Percentiles rank a stretch among this genome's conserved stretches.
Evolutionary conservation across 2,113 vertebrate species (phyloP).

Genomic region (Centropus bengalensis): DNA sequence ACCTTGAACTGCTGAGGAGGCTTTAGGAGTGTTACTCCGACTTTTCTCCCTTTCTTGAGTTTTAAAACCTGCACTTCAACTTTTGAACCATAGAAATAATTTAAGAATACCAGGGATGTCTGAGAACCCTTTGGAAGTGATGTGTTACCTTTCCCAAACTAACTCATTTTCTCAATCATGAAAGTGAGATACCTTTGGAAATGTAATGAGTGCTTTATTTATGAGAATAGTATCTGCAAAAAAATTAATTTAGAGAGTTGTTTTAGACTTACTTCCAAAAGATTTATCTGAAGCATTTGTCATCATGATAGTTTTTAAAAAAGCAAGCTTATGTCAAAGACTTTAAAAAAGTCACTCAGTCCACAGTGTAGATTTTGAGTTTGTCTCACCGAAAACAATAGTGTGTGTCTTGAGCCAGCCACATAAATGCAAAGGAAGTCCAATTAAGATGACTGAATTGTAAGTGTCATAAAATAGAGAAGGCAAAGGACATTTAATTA

Average conservation of each 20-base stretch:
- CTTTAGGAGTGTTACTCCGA: not conserved
- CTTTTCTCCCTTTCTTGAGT: not conserved
- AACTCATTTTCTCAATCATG: not conserved
- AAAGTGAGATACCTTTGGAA: not conserved
- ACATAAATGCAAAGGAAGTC: constrained; percentile 10
- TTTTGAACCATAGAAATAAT: not conserved
- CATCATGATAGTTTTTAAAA: not conserved
- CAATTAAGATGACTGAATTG: constrained; percentile 50
- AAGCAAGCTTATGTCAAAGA: not conserved
- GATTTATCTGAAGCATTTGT: not conserved
- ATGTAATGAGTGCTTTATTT: not conserved
- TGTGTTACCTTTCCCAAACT: not conserved
- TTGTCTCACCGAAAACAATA: not conserved
- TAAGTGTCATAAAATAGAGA: constrained; percentile 28
- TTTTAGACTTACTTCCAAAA: not conserved
- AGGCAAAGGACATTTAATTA: constrained; percentile 55
- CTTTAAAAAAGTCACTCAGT: not conserved
- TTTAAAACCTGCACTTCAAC: not conserved
- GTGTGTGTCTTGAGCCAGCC: not conserved
- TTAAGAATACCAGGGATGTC: not conserved
- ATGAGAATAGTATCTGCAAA: not conserved
- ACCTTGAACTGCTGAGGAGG: not conserved
- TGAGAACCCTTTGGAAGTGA: not conserved
- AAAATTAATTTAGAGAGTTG: not conserved
- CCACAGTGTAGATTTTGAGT: not conserved